Evolutionary conservation across 2,888 invertebrate species (phyloP).

Genomic region (Latheticus oryzae): DNA sequence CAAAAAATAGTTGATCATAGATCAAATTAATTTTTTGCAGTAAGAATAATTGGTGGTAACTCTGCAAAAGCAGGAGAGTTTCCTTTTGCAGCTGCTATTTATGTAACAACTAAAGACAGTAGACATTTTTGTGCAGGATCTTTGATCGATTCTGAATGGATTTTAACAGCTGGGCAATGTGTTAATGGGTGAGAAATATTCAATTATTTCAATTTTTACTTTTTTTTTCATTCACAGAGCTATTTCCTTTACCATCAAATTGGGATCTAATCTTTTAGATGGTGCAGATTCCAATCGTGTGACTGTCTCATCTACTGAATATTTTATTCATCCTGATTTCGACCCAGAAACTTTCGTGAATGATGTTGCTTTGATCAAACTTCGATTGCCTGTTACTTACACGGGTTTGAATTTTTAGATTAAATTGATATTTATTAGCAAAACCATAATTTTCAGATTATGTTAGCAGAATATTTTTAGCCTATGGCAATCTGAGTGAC

Average conservation of each 20-base stretch:
- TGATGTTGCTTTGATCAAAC: conserved; percentile 21
- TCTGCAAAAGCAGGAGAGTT: conserved; percentile 6
- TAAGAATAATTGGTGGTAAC: conserved; percentile 8
- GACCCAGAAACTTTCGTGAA: conserved; percentile 19
- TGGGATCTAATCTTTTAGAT: conserved; percentile 9
- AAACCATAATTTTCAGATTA: conserved; percentile 11
- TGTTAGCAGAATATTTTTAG: background rate
- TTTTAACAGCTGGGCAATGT: conserved; percentile 15
- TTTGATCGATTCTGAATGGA: conserved; percentile 2
- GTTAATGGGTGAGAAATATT: conserved; percentile 2
- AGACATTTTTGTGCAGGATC: conserved; percentile 8
- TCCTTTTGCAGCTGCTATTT: conserved; percentile 21
- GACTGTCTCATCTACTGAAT: conserved; percentile 8
- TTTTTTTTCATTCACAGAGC: conserved; percentile 1
- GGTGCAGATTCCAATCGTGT: conserved; percentile 4
- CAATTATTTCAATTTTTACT: background rate
- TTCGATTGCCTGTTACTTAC: conserved; percentile 5
- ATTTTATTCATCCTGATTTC: conserved; percentile 21
- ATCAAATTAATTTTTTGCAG: too few relatives aligned
- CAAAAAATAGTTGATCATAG: too few relatives aligned
- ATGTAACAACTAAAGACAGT: conserved; percentile 6
- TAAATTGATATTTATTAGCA: too few relatives aligned
- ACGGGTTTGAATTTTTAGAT: too few relatives aligned
- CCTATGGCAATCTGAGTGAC: conserved; percentile 2
- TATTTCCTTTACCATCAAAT: conserved; percentile 4